Evolutionary conservation across 1,140 invertebrate genomes (phyloP), one percentile per base, ranked within the genome.

Genomic region (Bilobella aurantiaca): DNA sequence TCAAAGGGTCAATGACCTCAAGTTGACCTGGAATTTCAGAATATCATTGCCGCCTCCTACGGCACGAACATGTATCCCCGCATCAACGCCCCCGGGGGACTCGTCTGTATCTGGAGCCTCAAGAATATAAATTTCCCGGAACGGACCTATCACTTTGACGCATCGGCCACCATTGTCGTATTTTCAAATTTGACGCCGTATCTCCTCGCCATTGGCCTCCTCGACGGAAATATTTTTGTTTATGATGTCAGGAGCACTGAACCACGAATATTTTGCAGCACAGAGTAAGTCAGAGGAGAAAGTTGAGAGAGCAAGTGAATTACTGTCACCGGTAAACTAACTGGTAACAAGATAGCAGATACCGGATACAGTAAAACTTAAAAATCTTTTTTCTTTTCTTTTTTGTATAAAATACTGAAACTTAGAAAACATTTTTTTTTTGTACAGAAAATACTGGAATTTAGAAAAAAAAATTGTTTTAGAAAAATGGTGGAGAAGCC

Each of bases 71-170:
- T 30, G 0, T 71, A 63, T 29, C 31, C 28, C 16, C 49, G n/a
- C 53, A 21, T 59, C 42, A 1, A 37, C 63, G 49, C 62, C 66
- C 25, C 60, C 14, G 47, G 64, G 37, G 72, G 72, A 0, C 27
- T 71, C 23, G 65, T 71, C 2, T 69, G 67, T 23, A 46, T 71
- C 28, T 73, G 72, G 72, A 69, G 64, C 37, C 67, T 64, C 1
- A 73, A 73, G 37, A 73, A 71, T 62, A 68, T 59, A 21, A 37
- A 49, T 42, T 42, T 63, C 47, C 72, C 72, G n/a, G 72, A 73
- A 53, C 58, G 67, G 58, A 49, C 66, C 12, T 71, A 73, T 47
- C 49, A 67, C 23, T 64, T 73, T 5, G 28, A 63, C 30, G 34
- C 60, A 2, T 34, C 69, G 0, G 67, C 53, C 3, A 69, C 67